Conservation (phyloP, 2,797 vertebrate genomes). For the Chelidonichthys spinosus region DNA sequence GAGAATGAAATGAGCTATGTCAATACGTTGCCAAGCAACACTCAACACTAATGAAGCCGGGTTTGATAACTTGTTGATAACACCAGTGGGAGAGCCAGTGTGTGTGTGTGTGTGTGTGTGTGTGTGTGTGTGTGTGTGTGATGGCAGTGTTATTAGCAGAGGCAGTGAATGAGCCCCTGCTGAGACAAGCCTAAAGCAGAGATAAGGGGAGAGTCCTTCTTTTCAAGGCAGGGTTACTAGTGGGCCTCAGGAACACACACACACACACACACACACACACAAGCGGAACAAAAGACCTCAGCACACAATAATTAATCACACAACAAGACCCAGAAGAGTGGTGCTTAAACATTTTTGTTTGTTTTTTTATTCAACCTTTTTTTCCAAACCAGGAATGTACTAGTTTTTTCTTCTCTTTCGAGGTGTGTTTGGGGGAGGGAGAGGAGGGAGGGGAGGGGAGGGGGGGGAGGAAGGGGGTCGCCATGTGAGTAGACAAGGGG, state of each 20-base stretch:
- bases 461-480: conserved; percentile 32
- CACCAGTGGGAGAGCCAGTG: conserved; percentile 55
- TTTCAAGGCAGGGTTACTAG: conserved; percentile 59
- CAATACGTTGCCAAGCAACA: conserved; percentile 81
- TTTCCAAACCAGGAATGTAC: conserved; percentile 89
- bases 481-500: conserved; percentile 62
- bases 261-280: conserved; percentile 23
- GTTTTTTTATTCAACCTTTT: conserved; percentile 86
- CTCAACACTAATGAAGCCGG: conserved; percentile 72
- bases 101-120: conserved; percentile 8
- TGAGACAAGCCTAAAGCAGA: conserved; percentile 62
- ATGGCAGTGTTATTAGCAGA: conserved; percentile 69
- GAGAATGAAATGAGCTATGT: conserved; percentile 68
- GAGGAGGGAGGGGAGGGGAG: not conserved
- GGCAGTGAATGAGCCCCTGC: conserved; percentile 68
- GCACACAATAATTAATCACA: conserved; percentile 73
- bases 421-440: conserved; percentile 68
- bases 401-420: conserved; percentile 83
- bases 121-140: conserved; percentile 22
- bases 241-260: conserved; percentile 56
- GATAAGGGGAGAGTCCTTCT: conserved; percentile 72
- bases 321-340: conserved; percentile 70
- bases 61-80: conserved; percentile 81
- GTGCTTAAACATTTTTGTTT: conserved; percentile 85
- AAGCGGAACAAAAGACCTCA: conserved; percentile 50